Conservation (phyloP, 2,797 vertebrate genomes). For the Myiotriccus ornatus region DNA sequence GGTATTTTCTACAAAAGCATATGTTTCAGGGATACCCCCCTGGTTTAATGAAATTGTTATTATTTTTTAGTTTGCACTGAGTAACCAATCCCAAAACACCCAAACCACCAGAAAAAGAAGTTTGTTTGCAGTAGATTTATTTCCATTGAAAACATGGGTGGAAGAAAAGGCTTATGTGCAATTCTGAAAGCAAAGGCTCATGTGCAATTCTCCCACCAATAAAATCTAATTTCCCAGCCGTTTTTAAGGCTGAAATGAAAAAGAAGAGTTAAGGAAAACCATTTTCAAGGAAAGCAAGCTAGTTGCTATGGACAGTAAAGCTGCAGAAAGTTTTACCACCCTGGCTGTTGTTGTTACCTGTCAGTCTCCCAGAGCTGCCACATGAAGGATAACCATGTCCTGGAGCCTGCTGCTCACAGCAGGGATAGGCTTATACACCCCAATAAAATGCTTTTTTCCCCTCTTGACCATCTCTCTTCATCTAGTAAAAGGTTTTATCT, state of each 20-base stretch:
- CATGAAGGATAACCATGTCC: background rate
- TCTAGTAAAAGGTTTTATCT: background rate
- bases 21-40: background rate
- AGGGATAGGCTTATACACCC: background rate
- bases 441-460: background rate
- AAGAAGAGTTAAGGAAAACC: background rate
- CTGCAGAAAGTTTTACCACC: background rate
- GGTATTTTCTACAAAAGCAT: background rate
- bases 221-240: background rate
- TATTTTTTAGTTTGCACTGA: background rate
- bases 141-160: background rate
- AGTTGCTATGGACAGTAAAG: background rate
- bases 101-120: background rate
- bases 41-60: background rate
- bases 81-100: background rate
- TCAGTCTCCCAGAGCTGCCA: background rate
- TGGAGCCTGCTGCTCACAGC: background rate
- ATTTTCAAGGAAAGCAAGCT: background rate
- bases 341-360: background rate
- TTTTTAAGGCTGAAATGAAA: background rate
- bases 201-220: background rate
- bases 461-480: background rate
- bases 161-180: background rate
- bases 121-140: background rate
- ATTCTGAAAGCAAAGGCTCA: background rate